Percentiles rank a stretch among this genome's conserved stretches.
Evolutionary conservation across 1,140 invertebrate species (phyloP).

Genomic region (Drosophila busckii): DNA sequence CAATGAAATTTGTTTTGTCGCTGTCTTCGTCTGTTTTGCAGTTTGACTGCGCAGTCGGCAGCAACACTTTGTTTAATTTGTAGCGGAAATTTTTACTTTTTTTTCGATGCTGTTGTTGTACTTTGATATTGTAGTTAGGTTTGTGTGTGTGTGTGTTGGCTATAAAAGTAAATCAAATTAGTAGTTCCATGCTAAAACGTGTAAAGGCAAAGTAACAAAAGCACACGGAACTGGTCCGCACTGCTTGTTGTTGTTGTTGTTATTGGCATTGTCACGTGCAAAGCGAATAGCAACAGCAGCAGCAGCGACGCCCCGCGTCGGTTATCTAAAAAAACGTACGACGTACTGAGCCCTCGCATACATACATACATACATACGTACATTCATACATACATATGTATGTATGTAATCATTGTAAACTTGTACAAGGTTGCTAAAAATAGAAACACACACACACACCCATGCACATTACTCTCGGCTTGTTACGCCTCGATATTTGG

Average conservation of each 20-base stretch:
- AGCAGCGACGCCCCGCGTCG: slow-evolving; percentile 5
- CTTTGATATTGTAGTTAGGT: slow-evolving; percentile 19
- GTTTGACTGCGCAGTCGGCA: slow-evolving; percentile 19
- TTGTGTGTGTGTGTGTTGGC: slow-evolving; percentile 32
- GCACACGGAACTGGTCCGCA: slow-evolving; percentile 41
- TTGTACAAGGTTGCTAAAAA: slow-evolving; percentile 39
- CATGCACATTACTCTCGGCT: slow-evolving; percentile 2
- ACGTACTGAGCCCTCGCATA: slow-evolving; percentile 15
- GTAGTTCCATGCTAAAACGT: slow-evolving; percentile 48
- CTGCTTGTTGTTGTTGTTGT: background rate
- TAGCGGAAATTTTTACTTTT: slow-evolving; percentile 31
- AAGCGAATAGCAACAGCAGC: slow-evolving; percentile 1
- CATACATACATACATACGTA: slow-evolving; percentile 5
- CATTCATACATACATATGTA: background rate
- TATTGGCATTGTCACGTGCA: slow-evolving; percentile 36
- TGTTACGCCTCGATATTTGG: slow-evolving; percentile 10
- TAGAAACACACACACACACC: slow-evolving; percentile 12
- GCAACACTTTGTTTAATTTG: slow-evolving; percentile 1
- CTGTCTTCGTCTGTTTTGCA: too few relatives aligned
- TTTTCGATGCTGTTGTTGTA: slow-evolving; percentile 25
- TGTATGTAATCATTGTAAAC: slow-evolving; percentile 39
- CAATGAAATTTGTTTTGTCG: slow-evolving; percentile 49
- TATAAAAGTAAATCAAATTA: slow-evolving; percentile 50
- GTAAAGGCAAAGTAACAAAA: slow-evolving; percentile 1
- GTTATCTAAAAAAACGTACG: slow-evolving; percentile 42